phyloP scores from a whole-genome alignment of 2,888 invertebrate genomes.

The Calameuta pallipes region DNA sequence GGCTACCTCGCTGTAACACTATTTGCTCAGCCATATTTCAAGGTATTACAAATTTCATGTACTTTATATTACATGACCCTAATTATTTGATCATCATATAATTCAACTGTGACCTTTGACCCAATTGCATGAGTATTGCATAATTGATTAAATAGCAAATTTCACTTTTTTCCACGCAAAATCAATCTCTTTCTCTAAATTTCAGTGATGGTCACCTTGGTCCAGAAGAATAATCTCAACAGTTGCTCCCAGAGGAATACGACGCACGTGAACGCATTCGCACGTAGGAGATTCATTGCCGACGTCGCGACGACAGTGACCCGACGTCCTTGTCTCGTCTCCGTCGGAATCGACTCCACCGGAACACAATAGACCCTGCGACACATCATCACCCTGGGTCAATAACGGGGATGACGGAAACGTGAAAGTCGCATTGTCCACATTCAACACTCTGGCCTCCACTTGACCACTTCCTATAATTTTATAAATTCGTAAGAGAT shows the following conservation, averaged over 20 bases:
- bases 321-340: conserved; percentile 6
- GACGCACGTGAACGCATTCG: conserved; percentile 81
- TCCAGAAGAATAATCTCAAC: conserved; percentile 82
- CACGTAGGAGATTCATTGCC: conserved; percentile 64
- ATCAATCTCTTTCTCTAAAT: neutral
- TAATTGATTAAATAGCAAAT: neutral
- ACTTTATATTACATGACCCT: neutral
- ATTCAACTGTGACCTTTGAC: neutral
- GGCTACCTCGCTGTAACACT: neutral
- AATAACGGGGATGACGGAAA: conserved; percentile 83
- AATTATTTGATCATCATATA: neutral
- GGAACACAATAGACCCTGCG: conserved; percentile 69
- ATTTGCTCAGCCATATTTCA: neutral
- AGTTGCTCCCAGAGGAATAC: conserved; percentile 74
- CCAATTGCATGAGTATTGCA: neutral
- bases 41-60: neutral
- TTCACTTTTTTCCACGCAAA: neutral
- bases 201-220: conserved; percentile 71
- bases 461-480: conserved; percentile 71
- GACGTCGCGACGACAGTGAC: conserved; percentile 39
- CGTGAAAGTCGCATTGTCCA: conserved; percentile 80
- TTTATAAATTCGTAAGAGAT: neutral
- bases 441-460: conserved; percentile 62
- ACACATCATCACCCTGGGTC: conserved; percentile 76
- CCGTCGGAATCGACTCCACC: conserved; percentile 29